Conservation (phyloP, 2,113 vertebrate species). For the Saccopteryx bilineata region DNA sequence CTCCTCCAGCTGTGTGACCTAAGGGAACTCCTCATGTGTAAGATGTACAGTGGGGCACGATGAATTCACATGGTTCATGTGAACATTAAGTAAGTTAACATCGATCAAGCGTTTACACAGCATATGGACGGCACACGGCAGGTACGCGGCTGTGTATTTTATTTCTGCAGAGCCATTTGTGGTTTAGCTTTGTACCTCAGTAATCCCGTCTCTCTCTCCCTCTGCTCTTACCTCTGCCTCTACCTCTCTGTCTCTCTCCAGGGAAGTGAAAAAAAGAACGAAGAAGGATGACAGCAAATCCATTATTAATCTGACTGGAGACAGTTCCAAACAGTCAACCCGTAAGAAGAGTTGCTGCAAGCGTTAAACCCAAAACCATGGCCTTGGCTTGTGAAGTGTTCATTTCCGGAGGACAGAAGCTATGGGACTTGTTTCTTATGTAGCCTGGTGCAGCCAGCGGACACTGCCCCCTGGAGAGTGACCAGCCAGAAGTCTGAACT, state of each 20-base stretch:
- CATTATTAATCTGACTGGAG: constrained; percentile 88
- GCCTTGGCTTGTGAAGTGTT: background rate
- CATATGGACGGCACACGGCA: background rate
- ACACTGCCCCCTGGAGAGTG: background rate
- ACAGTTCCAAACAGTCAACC: constrained; percentile 87
- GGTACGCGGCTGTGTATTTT: background rate
- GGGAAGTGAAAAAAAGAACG: constrained; percentile 93
- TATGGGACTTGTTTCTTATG: background rate
- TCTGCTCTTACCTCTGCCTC: background rate
- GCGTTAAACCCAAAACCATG: constrained; percentile 73
- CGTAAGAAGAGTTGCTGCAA: constrained; percentile 93
- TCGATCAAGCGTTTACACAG: background rate
- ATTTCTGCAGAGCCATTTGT: background rate
- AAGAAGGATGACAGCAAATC: constrained; percentile 88
- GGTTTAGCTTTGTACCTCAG: background rate
- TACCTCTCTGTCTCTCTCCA: constrained; percentile 76
- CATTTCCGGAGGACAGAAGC: background rate
- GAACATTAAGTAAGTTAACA: background rate
- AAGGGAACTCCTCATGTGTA: background rate
- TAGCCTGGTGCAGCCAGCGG: no score
- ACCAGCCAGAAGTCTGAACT: no score
- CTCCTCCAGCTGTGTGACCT: background rate
- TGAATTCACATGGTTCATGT: background rate
- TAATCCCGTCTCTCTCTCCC: background rate
- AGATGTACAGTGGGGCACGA: background rate